Percentiles rank a stretch among this genome's conserved stretches.
These are phyloP conservation scores for Leptestheria dahalacensis DNA, from an alignment of 1,140 invertebrate species.

Conservation along the genomic window DNA sequence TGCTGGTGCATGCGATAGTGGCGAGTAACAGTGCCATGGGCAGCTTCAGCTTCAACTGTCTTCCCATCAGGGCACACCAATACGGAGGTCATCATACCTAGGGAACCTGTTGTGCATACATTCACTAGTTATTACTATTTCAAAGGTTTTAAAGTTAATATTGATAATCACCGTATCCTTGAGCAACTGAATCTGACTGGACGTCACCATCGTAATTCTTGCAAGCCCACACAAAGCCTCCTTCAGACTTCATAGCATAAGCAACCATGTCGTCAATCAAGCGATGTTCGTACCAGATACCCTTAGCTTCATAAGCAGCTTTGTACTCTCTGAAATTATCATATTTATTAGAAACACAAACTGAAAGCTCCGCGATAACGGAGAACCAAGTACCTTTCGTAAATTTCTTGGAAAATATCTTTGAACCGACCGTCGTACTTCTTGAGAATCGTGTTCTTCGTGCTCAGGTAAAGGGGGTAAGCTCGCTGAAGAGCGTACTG, in stretches of 20 bases:
- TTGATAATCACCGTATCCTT: conserved; percentile 30
- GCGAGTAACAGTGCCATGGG: conserved; percentile 48
- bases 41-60: conserved; percentile 49
- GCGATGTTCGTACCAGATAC: conserved; percentile 76
- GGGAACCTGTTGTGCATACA: conserved; percentile 29
- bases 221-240: conserved; percentile 54
- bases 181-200: conserved; percentile 46
- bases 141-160: neutral
- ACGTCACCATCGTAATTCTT: conserved; percentile 55
- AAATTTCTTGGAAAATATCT: conserved; percentile 50
- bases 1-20: conserved; percentile 47
- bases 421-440: conserved; percentile 51
- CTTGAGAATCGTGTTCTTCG: conserved; percentile 53
- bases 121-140: neutral
- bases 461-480: conserved; percentile 42
- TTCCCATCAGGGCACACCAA: conserved; percentile 46
- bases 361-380: too few species aligned
- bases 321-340: conserved; percentile 83
- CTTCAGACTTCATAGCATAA: conserved; percentile 45
- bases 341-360: too few species aligned
- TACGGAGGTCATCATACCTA: conserved; percentile 47
- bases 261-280: conserved; percentile 53
- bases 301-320: conserved; percentile 58
- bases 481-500: conserved; percentile 38
- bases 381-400: too few species aligned